These are phyloP conservation scores for Netelia inedita DNA, from an alignment of 2,888 invertebrate genomes.

Conservation along the genomic window DNA sequence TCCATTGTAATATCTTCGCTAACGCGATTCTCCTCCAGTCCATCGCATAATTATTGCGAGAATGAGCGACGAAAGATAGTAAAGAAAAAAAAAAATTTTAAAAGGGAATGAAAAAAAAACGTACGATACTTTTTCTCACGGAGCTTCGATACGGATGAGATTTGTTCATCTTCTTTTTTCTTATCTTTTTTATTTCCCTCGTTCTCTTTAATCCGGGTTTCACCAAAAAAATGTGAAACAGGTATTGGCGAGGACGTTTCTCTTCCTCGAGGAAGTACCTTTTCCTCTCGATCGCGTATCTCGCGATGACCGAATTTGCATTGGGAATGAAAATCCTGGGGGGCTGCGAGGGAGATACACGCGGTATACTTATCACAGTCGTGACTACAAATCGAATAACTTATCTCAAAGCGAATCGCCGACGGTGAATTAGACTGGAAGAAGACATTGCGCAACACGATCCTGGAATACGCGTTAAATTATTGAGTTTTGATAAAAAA, in stretches of 20 bases:
- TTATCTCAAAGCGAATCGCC: slow-evolving; percentile 20
- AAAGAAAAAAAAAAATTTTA: background rate
- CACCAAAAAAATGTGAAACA: slow-evolving; percentile 6
- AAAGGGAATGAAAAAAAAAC: background rate
- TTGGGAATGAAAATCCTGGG: slow-evolving; percentile 1
- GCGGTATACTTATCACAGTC: background rate
- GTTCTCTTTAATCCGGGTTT: background rate
- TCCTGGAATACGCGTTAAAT: too few species aligned
- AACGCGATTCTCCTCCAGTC: slow-evolving; percentile 13
- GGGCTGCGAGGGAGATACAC: slow-evolving; percentile 4
- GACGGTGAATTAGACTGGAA: background rate
- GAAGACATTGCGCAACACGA: too few species aligned
- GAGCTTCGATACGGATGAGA: slow-evolving; percentile 2
- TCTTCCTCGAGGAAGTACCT: slow-evolving; percentile 3
- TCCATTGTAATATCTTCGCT: background rate
- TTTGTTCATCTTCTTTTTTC: slow-evolving; percentile 2
- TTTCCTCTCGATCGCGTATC: slow-evolving; percentile 6
- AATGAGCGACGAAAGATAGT: background rate
- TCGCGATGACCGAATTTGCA: slow-evolving; percentile 36
- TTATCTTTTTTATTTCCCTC: background rate
- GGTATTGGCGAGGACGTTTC: background rate
- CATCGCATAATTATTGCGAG: slow-evolving; percentile 23
- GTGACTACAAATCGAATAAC: slow-evolving; percentile 19
- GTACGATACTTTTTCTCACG: too few species aligned
- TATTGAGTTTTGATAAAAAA: too few species aligned